A percentile compares a stretch with the other conserved stretches of the same genome.
These are phyloP conservation scores for Brachyalestes nurse DNA, from an alignment of 2,797 vertebrate genomes.

Conservation along the genomic window DNA sequence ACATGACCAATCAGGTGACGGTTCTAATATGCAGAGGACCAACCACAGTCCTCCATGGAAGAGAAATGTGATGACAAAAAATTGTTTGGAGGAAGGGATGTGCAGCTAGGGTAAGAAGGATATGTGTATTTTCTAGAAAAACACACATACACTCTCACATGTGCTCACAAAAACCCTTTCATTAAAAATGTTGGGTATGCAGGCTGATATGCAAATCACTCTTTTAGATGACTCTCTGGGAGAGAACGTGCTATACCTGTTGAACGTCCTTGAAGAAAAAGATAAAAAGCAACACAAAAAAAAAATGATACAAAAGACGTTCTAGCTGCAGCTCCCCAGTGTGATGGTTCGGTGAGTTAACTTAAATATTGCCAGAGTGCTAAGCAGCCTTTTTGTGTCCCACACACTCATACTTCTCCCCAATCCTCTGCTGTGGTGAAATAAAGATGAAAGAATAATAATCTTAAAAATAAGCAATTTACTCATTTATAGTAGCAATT, in stretches of 20 bases:
- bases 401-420: neutral
- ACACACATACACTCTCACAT: conserved; percentile 69
- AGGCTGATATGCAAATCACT: conserved; percentile 80
- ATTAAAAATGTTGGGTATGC: conserved; percentile 79
- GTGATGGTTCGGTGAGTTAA: conserved; percentile 62
- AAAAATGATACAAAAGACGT: conserved; percentile 71
- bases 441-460: conserved; percentile 41
- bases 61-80: conserved; percentile 71
- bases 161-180: conserved; percentile 69
- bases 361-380: conserved; percentile 60
- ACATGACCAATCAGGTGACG: conserved; percentile 20
- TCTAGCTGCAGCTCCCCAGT: conserved; percentile 68
- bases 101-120: conserved; percentile 68
- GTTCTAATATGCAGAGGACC: conserved; percentile 49
- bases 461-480: conserved; percentile 39
- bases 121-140: conserved; percentile 65
- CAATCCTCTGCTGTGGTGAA: conserved; percentile 46
- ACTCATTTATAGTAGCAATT: conserved; percentile 45
- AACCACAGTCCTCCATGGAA: conserved; percentile 54
- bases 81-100: conserved; percentile 62
- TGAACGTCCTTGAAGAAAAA: conserved; percentile 67
- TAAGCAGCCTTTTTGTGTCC: conserved; percentile 70
- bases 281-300: conserved; percentile 56
- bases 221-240: conserved; percentile 64
- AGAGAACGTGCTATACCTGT: conserved; percentile 61